Evolutionary conservation across 2,113 vertebrate species (phyloP), one percentile per base, ranked within the genome.

Genomic region (Crotophaga sulcirostris): DNA sequence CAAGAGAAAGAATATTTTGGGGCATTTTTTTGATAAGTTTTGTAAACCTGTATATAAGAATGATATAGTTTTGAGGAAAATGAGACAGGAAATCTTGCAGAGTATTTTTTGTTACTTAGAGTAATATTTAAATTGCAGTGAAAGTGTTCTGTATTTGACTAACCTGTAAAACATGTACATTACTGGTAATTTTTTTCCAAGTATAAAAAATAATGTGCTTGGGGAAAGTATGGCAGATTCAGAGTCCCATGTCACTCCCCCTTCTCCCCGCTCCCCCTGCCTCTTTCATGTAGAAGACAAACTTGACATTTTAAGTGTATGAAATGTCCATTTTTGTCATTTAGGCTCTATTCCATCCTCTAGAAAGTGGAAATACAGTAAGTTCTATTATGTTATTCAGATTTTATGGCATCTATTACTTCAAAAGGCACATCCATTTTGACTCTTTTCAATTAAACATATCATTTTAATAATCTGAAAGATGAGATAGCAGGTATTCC

Each of bases 201-300:
- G 2, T 47, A 38, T 63, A 13, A 20, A 58, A 40, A 13, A 56
- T 4, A 89, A 67, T 6, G 34, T 51, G 5, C 62, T 36, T 63
- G 29, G n/a, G 13, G 4, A 49, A 84, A 44, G 11, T 21, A 49
- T 16, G 21, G 11, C 40, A 87, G 33, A 29, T 10, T 26, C 51
- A 19, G 12, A 26, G 9, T 38, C 4, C 26, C 3, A 5, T 1
- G 0, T 59, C 5, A 10, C 3, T 7, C 5, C 3, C 4, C 2
- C 25, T 64, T 42, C 8, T 49, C 7, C 7, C 29, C 42, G 13
- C 4, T 7, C 29, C 7, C 3, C n/a, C n/a, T n/a, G 40, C 40
- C 40, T 42, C 40, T 42, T 6, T 7, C 23, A 10, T 12, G 20
- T 1, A 25, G 52, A 87, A 56, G 16, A 9, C 0, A 1, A 76